Base-by-base conservation (phyloP, 2,888 invertebrate species). In the Priocnemis perturbator region DNA sequence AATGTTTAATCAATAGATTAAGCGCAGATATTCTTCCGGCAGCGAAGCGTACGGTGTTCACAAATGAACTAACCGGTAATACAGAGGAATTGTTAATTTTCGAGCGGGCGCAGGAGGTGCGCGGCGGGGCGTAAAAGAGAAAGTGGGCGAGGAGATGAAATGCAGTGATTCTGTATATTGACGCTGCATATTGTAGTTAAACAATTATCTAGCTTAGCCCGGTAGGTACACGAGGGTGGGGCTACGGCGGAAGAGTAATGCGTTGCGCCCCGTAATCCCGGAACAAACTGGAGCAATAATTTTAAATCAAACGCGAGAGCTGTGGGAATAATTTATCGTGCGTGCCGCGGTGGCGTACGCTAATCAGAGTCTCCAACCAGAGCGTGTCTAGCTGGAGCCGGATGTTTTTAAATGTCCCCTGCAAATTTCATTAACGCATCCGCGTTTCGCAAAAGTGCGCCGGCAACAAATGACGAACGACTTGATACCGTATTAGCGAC, bases 201-300 rank as follows among this genome's bases (percentile, higher is more conserved):
- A 84, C 82, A 83, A 83, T 84, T 78, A 77, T 74, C 74, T 48
- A 70, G 79, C 70, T 84, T 76, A 79, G 73, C 69, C 48, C 52
- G 60, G 47, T 66, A 64, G 60, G 65, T 62, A 61, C 23, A 50
- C 58, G 60, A 48, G 45, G 56, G 59, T 69, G 60, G 69, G 70
- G 65, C 74, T 72, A 70, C 64, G 61, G 61, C 55, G 64, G 73
- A 73, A 79, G 82, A 77, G 81, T 83, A 83, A 84, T 83, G 82
- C 76, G 78, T 70, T 61, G 74, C 73, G 74, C 67, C 66, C 74
- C 72, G 76, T 84, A 83, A 84, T 83, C 81, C 83, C 72, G 69
- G 64, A 79, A 82, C 78, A 82, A 83, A 83, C 82, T 79, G 76
- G 71, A 73, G 83, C 83, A 79, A 83, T 84, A 85, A 85, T 85